A percentile compares a stretch with the other conserved stretches of the same genome.
These are phyloP conservation scores for Trichogramma pretiosum DNA, from an alignment of 1,140 invertebrate species.

Conservation along the genomic window DNA sequence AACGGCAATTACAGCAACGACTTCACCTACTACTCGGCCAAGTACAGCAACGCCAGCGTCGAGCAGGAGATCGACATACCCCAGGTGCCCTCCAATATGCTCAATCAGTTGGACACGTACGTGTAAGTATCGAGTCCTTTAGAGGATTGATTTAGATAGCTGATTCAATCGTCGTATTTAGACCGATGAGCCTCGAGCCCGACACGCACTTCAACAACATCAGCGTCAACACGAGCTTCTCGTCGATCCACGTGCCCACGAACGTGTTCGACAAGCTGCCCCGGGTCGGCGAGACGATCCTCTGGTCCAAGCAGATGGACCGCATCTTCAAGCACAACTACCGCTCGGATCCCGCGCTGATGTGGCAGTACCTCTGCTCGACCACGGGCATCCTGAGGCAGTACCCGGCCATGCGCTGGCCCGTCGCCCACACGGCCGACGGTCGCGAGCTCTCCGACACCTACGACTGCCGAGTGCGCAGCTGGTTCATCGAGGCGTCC, in stretches of 20 bases:
- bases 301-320: slow-evolving; percentile 81
- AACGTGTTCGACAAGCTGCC: slow-evolving; percentile 76
- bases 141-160: too few relatives aligned
- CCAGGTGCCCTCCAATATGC: slow-evolving; percentile 22
- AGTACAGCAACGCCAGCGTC: slow-evolving; percentile 51
- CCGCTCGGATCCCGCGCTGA: slow-evolving; percentile 73
- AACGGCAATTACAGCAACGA: slow-evolving; percentile 32
- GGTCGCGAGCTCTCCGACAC: slow-evolving; percentile 50
- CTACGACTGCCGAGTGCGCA: slow-evolving; percentile 78
- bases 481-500: slow-evolving; percentile 95
- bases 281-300: slow-evolving; percentile 62
- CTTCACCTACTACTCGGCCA: slow-evolving; percentile 61
- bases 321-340: slow-evolving; percentile 79
- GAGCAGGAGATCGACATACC: slow-evolving; percentile 13
- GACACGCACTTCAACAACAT: slow-evolving; percentile 80
- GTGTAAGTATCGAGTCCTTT: background rate
- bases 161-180: slow-evolving; percentile 19
- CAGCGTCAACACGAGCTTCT: slow-evolving; percentile 70
- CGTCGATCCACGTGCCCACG: slow-evolving; percentile 87
- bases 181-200: slow-evolving; percentile 52
- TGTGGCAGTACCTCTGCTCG: slow-evolving; percentile 95
- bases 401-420: slow-evolving; percentile 66
- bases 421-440: slow-evolving; percentile 26
- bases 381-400: slow-evolving; percentile 83
- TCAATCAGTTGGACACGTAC: slow-evolving; percentile 3